A percentile compares a stretch with the other conserved stretches of the same genome.
These are phyloP conservation scores for Actias luna DNA, from an alignment of 2,888 invertebrate species.

Conservation along the genomic window DNA sequence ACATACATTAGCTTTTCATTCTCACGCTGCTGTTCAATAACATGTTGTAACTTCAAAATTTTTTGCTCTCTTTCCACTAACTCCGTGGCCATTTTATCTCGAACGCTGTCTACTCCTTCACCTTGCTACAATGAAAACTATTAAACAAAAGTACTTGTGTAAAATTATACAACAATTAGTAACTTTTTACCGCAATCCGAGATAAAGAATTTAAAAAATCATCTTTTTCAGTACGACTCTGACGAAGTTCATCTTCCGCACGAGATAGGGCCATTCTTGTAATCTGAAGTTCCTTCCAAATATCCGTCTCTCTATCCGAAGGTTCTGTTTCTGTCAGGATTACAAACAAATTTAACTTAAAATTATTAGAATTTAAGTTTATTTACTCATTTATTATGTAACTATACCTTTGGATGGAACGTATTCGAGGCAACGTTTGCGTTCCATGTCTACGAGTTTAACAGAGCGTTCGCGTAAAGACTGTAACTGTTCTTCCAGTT, in stretches of 20 bases:
- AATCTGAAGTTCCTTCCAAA: slow-evolving; percentile 75
- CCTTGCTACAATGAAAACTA: slow-evolving; percentile 52
- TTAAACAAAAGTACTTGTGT: background rate
- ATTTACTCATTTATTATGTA: background rate
- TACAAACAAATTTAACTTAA: background rate
- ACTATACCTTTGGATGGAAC: slow-evolving; percentile 61
- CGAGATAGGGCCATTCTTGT: slow-evolving; percentile 54
- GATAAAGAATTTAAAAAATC: slow-evolving; percentile 71
- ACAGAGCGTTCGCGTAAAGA: slow-evolving; percentile 54
- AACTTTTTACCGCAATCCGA: slow-evolving; percentile 65
- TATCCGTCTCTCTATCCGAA: slow-evolving; percentile 69
- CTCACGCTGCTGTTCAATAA: slow-evolving; percentile 57
- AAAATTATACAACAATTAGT: slow-evolving; percentile 6
- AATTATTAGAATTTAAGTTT: background rate
- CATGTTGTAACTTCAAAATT: slow-evolving; percentile 55
- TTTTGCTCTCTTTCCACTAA: slow-evolving; percentile 63
- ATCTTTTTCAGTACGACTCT: slow-evolving; percentile 73
- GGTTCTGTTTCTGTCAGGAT: slow-evolving; percentile 59
- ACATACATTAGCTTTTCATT: slow-evolving; percentile 63
- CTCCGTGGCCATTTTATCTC: slow-evolving; percentile 66
- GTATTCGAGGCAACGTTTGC: slow-evolving; percentile 57
- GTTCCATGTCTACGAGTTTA: slow-evolving; percentile 58
- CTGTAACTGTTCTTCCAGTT: slow-evolving; percentile 50
- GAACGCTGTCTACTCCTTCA: slow-evolving; percentile 50
- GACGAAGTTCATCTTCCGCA: slow-evolving; percentile 63